These are phyloP conservation scores for Biston betularia DNA, from an alignment of 2,888 invertebrate genomes.

Conservation along the genomic window DNA sequence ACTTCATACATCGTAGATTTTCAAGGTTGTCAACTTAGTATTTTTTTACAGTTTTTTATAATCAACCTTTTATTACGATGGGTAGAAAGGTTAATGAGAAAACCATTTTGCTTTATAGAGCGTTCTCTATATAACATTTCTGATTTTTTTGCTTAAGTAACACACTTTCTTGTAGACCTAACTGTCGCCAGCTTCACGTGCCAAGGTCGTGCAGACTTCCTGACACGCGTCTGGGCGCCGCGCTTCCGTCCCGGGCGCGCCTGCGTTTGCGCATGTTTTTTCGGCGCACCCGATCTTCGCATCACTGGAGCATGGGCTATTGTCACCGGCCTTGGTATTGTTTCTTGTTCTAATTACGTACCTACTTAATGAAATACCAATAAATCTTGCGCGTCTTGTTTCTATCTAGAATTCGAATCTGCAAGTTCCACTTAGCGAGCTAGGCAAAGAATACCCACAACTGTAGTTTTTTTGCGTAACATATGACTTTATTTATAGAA, in stretches of 20 bases:
- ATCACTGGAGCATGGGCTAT: slow-evolving; percentile 27
- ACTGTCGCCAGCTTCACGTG: neutral
- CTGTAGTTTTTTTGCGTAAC: neutral
- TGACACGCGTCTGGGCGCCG: slow-evolving; percentile 35
- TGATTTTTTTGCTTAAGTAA: too few species aligned
- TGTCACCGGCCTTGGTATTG: slow-evolving; percentile 34
- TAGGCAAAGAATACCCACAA: neutral
- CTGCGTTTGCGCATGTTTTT: slow-evolving; percentile 32
- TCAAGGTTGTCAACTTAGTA: too few species aligned
- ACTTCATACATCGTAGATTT: too few species aligned
- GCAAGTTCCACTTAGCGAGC: too few species aligned
- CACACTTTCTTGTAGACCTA: neutral
- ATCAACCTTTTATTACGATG: too few species aligned
- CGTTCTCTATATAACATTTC: too few species aligned
- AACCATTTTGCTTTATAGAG: too few species aligned
- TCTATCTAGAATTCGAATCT: neutral
- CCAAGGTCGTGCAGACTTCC: slow-evolving; percentile 18
- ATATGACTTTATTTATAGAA: too few species aligned
- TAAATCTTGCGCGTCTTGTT: neutral
- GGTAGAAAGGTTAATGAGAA: too few species aligned
- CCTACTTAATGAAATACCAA: slow-evolving; percentile 11
- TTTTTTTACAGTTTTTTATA: too few species aligned
- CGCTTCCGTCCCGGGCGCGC: slow-evolving; percentile 42
- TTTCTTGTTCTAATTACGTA: slow-evolving; percentile 38
- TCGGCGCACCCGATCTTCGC: slow-evolving; percentile 36